Evolutionary conservation across 2,888 invertebrate genomes (phyloP).

Genomic region (Eretmocerus hayati): DNA sequence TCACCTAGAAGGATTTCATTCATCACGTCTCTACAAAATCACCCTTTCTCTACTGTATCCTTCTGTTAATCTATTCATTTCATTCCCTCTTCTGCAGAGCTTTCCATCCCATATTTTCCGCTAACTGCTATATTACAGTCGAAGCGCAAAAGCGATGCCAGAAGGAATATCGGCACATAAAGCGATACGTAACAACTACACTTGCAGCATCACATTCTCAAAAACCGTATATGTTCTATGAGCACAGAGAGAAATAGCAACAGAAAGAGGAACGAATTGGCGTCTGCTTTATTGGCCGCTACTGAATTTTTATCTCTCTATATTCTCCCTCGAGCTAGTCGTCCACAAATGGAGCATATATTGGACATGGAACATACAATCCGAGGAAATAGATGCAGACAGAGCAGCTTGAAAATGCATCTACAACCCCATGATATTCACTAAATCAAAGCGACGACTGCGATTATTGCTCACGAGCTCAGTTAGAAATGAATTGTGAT

Average conservation of each 20-base stretch:
- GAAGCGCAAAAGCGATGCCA: slow-evolving; percentile 8
- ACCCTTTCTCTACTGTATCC: too few species aligned
- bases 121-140: slow-evolving; percentile 18
- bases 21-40: too few species aligned
- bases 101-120: slow-evolving; percentile 18
- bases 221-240: neutral
- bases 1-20: too few species aligned
- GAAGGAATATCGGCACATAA: slow-evolving; percentile 2
- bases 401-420: slow-evolving; percentile 35
- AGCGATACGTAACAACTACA: too few species aligned
- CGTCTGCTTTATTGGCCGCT: slow-evolving; percentile 34
- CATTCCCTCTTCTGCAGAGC: too few species aligned
- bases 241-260: neutral
- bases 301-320: slow-evolving; percentile 42
- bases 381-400: neutral
- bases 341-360: slow-evolving; percentile 34
- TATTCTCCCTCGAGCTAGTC: too few species aligned
- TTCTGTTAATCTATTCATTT: too few species aligned
- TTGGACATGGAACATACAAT: neutral
- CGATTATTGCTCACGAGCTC: slow-evolving; percentile 1
- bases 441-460: slow-evolving; percentile 36
- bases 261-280: slow-evolving; percentile 4
- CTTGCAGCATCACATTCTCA: too few species aligned
- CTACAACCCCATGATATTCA: slow-evolving; percentile 21
- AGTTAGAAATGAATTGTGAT: neutral